Evolutionary conservation across 2,888 invertebrate species (phyloP), one percentile per base, ranked within the genome.

Genomic region (Drosophila maculinotata): DNA sequence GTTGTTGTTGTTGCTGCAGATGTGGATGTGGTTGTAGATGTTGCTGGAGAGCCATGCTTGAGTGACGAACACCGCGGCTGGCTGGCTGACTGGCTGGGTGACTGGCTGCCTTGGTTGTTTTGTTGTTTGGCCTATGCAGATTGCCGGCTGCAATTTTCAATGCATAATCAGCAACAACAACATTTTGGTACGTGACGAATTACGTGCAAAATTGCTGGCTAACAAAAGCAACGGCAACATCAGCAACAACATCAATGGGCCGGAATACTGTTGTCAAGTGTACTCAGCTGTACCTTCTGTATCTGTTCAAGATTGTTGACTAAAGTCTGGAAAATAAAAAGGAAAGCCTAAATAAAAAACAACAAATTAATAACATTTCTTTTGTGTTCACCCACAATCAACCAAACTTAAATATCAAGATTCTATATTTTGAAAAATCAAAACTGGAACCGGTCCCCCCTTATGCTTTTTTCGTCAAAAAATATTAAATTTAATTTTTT

Each of bases 131-230:
- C 56, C 86, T 74, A 86, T 83, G 80, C 80, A 81, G 80, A 81
- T 83, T 83, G 84, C 60, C 66, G 81, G 64, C 80, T 76, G 75
- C 67, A 80, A 74, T 81, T 86, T 86, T 74, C 75, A 69, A 87
- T 81, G 81, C 78, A 84, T 75, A 81, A 87, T 87, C 81, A 81
- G 67, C 78, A 57, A 57, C 75, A 73, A 64, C 65, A 84, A 62
- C 79, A 80, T 60, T 62, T 62, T 48, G 69, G 77, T 77, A 86
- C 87, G 81, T 87, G 87, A 87, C 81, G 87, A 87, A 81, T 80
- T 77, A 87, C 72, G 69, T 84, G 84, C 85, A 77, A 84, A 87
- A 84, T 81, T 83, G 75, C 77, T 47, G 59, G 58, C 67, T 53
- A 69, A 47, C 48, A 66, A 66, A 42, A 54, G 26, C 56, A 49